A percentile compares a stretch with the other conserved stretches of the same genome.
phyloP scores from a whole-genome alignment of 64 coral and sea anemone species.

The Stichodactyla helianthus region DNA sequence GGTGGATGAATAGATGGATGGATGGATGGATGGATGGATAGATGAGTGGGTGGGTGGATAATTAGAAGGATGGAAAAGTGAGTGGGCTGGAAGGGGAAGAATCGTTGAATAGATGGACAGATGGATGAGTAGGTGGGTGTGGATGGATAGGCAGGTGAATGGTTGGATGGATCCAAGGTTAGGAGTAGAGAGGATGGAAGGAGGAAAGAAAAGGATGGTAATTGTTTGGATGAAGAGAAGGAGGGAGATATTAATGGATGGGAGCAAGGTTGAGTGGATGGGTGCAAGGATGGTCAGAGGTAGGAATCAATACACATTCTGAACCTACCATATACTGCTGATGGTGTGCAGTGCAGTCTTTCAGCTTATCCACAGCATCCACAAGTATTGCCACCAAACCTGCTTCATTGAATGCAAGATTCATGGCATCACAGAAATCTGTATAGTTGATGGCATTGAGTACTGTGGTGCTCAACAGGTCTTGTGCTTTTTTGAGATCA shows the following conservation, averaged over 20 bases:
- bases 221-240: not conserved
- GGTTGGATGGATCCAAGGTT: not conserved
- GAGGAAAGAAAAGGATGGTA: not conserved
- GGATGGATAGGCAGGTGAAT: not conserved
- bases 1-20: too few species aligned
- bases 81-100: not conserved
- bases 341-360: too few species aligned
- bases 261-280: not conserved
- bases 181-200: not conserved
- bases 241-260: not conserved
- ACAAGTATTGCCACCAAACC: conserved; percentile 20
- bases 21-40: too few species aligned
- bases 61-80: not conserved
- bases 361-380: not conserved
- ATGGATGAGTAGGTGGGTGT: not conserved
- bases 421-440: not conserved
- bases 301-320: too few species aligned
- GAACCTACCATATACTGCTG: too few species aligned
- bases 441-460: not conserved
- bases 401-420: conserved; percentile 6
- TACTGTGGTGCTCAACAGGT: too few species aligned
- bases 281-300: not conserved
- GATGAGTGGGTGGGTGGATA: too few species aligned
- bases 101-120: not conserved
- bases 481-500: too few species aligned